Conservation (phyloP, 2,888 invertebrate species). For the Zootermopsis nevadensis region DNA sequence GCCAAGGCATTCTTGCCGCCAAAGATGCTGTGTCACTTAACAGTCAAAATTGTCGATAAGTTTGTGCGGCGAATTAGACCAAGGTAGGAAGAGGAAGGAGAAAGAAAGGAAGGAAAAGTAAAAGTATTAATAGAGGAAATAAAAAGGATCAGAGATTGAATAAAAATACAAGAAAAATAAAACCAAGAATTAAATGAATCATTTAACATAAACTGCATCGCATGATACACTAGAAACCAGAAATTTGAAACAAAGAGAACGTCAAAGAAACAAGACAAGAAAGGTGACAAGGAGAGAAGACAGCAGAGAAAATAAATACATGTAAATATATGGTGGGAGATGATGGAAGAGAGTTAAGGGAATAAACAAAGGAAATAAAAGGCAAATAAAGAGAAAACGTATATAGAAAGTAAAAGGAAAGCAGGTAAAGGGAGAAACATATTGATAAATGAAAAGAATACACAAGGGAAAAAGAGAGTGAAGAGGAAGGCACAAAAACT, state of each 20-base stretch:
- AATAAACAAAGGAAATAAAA: background rate
- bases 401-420: background rate
- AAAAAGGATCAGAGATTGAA: too few species aligned
- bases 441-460: background rate
- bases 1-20: background rate
- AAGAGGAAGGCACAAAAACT: background rate
- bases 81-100: background rate
- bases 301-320: background rate
- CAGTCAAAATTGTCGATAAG: background rate
- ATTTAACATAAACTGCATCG: too few species aligned
- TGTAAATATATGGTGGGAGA: background rate
- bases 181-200: too few species aligned
- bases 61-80: too few species aligned
- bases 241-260: background rate
- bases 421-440: background rate
- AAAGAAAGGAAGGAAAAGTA: background rate
- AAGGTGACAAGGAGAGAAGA: background rate
- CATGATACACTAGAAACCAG: too few species aligned
- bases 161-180: too few species aligned
- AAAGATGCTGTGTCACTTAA: background rate
- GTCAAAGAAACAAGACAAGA: background rate
- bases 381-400: background rate
- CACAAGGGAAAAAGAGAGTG: background rate
- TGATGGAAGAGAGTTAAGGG: too few species aligned
- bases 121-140: background rate